Percentiles rank a stretch among this genome's conserved stretches.
Conservation (phyloP, 2,888 invertebrate species). For the Mythimna lalbum region DNA sequence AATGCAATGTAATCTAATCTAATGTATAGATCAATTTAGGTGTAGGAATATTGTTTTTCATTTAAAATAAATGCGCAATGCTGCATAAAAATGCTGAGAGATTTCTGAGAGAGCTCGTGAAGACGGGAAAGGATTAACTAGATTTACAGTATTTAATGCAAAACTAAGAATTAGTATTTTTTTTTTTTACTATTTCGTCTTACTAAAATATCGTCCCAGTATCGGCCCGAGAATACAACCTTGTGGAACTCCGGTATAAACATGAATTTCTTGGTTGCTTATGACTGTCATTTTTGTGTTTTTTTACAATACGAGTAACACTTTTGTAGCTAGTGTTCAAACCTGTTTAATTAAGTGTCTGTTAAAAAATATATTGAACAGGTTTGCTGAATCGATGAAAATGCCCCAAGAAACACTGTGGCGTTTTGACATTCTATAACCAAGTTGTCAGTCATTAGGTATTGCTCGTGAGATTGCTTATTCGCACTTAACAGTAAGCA, state of each 20-base stretch:
- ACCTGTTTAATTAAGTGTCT: neutral
- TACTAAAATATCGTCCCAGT: neutral
- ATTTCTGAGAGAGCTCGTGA: neutral
- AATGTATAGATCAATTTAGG: too few relatives aligned
- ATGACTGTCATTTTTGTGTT: neutral
- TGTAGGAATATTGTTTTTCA: too few relatives aligned
- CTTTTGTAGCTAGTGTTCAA: neutral
- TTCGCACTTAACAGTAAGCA: too few relatives aligned
- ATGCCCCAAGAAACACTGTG: neutral
- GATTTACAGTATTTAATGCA: neutral
- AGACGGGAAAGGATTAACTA: too few relatives aligned
- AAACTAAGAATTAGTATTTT: neutral
- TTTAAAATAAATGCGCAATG: too few relatives aligned
- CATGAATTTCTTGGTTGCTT: neutral
- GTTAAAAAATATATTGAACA: neutral
- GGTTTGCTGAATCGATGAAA: too few relatives aligned
- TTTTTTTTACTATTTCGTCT: neutral
- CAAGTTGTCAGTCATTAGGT: too few relatives aligned
- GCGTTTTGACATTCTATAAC: neutral
- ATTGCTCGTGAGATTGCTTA: too few relatives aligned
- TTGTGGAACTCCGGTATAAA: neutral
- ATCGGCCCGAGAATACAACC: neutral
- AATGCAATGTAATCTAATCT: too few relatives aligned
- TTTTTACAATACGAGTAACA: neutral
- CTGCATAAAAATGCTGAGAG: neutral